A percentile compares a stretch with the other conserved stretches of the same genome.
These are phyloP conservation scores for Trogon melanurus DNA, from an alignment of 2,113 vertebrate genomes.

Conservation along the genomic window DNA sequence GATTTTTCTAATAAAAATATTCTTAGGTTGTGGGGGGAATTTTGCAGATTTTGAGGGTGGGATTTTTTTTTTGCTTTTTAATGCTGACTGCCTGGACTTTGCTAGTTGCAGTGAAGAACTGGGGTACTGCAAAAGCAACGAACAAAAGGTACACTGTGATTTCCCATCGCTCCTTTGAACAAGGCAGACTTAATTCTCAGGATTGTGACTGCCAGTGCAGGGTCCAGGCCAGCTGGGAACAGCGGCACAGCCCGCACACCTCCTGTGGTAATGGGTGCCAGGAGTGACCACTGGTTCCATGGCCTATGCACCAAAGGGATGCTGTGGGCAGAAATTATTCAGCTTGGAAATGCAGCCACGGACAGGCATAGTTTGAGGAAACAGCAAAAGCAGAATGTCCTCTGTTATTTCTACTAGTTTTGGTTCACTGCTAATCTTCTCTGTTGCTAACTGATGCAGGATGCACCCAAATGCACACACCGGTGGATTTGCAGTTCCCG, in stretches of 20 bases:
- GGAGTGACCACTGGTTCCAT: not conserved
- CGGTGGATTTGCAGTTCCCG: not conserved
- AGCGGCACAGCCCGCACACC: accelerated
- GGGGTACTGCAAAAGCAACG: not conserved
- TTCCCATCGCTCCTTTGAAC: not conserved
- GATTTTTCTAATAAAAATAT: not conserved
- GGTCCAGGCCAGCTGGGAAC: not conserved
- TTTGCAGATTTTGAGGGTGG: not conserved
- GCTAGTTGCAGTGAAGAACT: not conserved
- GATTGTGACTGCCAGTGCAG: not conserved
- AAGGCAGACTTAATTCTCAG: not conserved
- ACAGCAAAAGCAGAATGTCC: not conserved
- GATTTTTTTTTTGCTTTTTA: not conserved
- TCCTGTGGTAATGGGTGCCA: accelerated
- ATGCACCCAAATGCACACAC: not conserved
- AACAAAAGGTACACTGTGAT: not conserved
- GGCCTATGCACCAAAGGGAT: not conserved
- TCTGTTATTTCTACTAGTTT: not conserved
- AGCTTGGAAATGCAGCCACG: not conserved
- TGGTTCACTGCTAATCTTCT: not conserved
- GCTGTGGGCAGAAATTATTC: not conserved
- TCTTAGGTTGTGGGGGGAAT: not conserved
- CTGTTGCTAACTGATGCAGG: not conserved
- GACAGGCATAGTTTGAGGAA: not conserved
- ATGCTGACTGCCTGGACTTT: not conserved